phyloP scores from a whole-genome alignment of 53 echinoderm and acorn worm species.

The Crossaster papposus region DNA sequence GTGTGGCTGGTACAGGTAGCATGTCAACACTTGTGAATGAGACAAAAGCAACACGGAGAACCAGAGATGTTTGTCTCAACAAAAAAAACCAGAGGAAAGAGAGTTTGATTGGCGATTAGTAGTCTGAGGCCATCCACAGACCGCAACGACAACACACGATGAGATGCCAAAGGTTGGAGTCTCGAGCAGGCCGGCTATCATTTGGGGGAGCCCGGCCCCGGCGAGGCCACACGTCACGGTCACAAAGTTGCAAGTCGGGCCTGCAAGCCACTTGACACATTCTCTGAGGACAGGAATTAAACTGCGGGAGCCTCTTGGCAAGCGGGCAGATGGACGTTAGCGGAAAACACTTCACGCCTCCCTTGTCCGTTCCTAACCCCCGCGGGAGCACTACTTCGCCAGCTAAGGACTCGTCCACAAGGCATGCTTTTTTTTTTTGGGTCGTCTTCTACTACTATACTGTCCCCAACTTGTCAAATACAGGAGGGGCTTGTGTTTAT shows the following conservation, averaged over 20 bases:
- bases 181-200: not conserved
- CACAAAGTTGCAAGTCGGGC: conserved; percentile 62
- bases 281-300: conserved; percentile 57
- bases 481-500: conserved; percentile 58
- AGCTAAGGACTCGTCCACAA: conserved; percentile 52
- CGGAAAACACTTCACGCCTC: conserved; percentile 63
- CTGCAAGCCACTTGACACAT: conserved; percentile 56
- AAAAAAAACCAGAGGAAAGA: not conserved
- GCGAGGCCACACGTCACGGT: conserved; percentile 42
- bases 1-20: conserved; percentile 36
- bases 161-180: conserved; percentile 48
- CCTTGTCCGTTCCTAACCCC: conserved; percentile 50
- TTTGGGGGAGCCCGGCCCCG: conserved; percentile 20
- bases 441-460: not conserved
- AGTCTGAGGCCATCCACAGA: conserved; percentile 30
- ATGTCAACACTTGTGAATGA: conserved; percentile 56
- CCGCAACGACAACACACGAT: conserved; percentile 56
- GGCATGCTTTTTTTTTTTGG: conserved; percentile 22
- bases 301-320: conserved; percentile 48
- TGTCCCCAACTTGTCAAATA: conserved; percentile 48
- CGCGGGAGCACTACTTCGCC: conserved; percentile 47
- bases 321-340: conserved; percentile 57
- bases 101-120: conserved; percentile 37
- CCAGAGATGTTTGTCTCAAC: not conserved
- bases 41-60: conserved; percentile 52